Evolutionary conservation across 2,113 vertebrate genomes (phyloP), one percentile per base, ranked within the genome.

Genomic region (Herpetotheres cachinnans): DNA sequence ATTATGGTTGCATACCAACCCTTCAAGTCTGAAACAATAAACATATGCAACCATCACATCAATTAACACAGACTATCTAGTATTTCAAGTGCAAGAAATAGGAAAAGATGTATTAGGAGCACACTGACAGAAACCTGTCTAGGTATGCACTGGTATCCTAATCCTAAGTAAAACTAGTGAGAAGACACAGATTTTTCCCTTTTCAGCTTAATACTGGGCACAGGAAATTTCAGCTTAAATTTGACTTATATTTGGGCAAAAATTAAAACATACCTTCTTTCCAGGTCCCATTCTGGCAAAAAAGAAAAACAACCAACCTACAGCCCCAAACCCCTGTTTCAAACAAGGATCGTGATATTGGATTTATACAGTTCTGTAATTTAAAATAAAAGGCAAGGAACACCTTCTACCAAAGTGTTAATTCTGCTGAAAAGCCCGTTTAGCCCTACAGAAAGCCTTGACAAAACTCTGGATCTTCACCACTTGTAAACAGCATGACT

Each of bases 81-180:
- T 27, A 58, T 29, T 79, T 29, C 38, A 25, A 87, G n/a, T 8
- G 47, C 66, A 78, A 62, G 22, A 81, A 81, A 32, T 1, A 38
- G 65, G 59, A 71, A 65, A 65, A 84, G 16, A 15, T 46, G 5
- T 19, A 66, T 38, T 12, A 46, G 34, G 44, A 85, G 29, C 61
- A 67, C 17, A 8, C 0, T 10, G 59, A 15, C 36, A 58, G 58
- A 62, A 73, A 36, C 0, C 1, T 11, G 32, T 26, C 50, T 3
- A 2, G 6, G 4, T 34, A 36, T 6, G 47, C 59, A 9, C n/a
- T 16, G 6, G 13, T 15, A 27, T 13, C 9, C 38, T 29, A 15
- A 24, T 22, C 9, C 38, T 32, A 15, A 24, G 20, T 10, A 63
- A 32, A 81, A 34, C 22, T 1, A 32, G 15, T 3, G 17, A 77